phyloP scores from a whole-genome alignment of 2,797 vertebrate species.

The Pogoniulus pusillus region DNA sequence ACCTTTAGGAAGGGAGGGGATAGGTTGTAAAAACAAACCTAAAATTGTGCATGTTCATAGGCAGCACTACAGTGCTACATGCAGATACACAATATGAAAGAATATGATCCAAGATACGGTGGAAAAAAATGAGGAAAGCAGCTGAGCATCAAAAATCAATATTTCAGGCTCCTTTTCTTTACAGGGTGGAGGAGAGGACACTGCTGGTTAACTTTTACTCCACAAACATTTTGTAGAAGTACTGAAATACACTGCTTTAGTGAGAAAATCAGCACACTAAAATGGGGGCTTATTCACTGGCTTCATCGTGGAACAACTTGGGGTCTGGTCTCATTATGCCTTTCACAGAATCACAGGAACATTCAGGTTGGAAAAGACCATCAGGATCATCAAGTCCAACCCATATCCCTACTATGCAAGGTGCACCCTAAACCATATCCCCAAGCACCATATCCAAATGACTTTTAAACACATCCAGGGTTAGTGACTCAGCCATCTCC shows the following conservation, averaged over 20 bases:
- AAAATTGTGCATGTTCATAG: background rate
- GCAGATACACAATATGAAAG: background rate
- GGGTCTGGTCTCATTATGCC: background rate
- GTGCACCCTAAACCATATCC: too few relatives aligned
- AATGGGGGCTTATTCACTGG: background rate
- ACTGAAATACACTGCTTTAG: background rate
- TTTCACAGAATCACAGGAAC: too few relatives aligned
- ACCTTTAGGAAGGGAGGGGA: conserved; percentile 45
- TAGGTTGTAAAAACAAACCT: conserved; percentile 35
- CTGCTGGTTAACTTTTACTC: background rate
- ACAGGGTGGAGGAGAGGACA: background rate
- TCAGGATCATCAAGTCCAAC: too few relatives aligned
- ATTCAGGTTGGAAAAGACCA: too few relatives aligned
- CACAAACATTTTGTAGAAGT: background rate
- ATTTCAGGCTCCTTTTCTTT: background rate
- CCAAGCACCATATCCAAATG: too few relatives aligned
- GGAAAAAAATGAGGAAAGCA: background rate
- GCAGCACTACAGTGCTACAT: background rate
- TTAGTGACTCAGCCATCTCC: too few relatives aligned
- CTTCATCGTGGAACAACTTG: background rate
- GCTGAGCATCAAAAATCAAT: background rate
- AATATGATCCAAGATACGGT: background rate
- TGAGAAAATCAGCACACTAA: background rate
- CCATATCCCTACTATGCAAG: too few relatives aligned
- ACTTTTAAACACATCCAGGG: too few relatives aligned